Evolutionary conservation across 2,113 vertebrate species (phyloP).

Genomic region (Hemicordylus capensis): DNA sequence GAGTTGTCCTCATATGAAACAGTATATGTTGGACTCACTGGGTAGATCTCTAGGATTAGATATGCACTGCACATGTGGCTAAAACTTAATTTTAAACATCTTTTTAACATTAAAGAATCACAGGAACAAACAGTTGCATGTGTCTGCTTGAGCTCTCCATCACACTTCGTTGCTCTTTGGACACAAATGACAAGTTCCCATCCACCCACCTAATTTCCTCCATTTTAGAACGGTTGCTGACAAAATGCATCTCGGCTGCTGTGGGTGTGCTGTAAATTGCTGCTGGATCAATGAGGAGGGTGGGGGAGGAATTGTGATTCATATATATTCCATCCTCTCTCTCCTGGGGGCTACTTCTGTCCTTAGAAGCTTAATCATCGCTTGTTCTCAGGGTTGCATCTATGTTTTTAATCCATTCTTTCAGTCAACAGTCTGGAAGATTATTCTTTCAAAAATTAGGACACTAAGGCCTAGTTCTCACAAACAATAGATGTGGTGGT

Average conservation of each 20-base stretch:
- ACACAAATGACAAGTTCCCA: not conserved
- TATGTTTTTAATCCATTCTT: not conserved
- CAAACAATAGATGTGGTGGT: not conserved
- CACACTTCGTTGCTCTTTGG: not conserved
- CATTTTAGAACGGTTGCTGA: not conserved
- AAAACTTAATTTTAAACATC: not conserved
- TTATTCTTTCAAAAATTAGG: not conserved
- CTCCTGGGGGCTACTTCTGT: not conserved
- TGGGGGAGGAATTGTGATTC: not conserved
- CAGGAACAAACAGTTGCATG: not conserved
- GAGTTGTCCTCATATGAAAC: too few relatives aligned
- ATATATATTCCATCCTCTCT: not conserved
- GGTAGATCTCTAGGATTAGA: not conserved
- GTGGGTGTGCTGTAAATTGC: not conserved
- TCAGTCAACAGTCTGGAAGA: not conserved
- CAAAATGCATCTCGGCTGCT: not conserved
- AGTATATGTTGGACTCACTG: too few relatives aligned
- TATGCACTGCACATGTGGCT: not conserved
- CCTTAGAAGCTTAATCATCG: not conserved
- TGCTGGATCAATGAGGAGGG: not conserved
- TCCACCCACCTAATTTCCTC: not conserved
- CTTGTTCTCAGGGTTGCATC: not conserved
- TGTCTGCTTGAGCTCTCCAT: not conserved
- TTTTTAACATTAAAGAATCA: not conserved
- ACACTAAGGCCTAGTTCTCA: not conserved